These are phyloP conservation scores for Dallia pectoralis DNA, from an alignment of 2,797 vertebrate species.

Conservation along the genomic window DNA sequence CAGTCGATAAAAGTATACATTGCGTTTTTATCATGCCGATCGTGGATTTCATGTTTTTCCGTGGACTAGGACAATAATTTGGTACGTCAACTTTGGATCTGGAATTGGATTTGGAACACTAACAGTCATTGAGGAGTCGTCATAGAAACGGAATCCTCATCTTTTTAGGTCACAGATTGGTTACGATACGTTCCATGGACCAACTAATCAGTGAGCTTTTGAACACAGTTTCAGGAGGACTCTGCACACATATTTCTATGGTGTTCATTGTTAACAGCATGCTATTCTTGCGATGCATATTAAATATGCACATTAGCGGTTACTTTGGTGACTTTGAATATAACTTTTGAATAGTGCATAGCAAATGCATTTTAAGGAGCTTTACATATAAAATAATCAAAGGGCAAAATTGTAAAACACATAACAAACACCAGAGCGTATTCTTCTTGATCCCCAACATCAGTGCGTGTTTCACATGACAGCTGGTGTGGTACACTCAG, in stretches of 20 bases:
- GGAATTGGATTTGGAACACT: not conserved
- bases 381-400: not conserved
- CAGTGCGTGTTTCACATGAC: not conserved
- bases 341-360: not conserved
- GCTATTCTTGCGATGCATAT: not conserved
- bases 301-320: not conserved
- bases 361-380: not conserved
- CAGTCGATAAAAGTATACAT: not conserved
- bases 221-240: not conserved
- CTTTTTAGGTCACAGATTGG: not conserved
- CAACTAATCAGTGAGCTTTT: conserved; percentile 16
- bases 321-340: not conserved
- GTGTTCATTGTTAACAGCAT: not conserved
- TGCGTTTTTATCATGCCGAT: not conserved
- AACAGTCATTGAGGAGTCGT: too few species aligned
- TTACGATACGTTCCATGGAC: conserved; percentile 17
- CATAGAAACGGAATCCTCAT: too few species aligned
- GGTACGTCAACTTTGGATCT: not conserved
- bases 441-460: not conserved
- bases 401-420: not conserved
- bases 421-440: not conserved
- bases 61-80: not conserved
- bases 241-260: not conserved
- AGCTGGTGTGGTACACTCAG: not conserved
- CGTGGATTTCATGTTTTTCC: not conserved